A percentile compares a stretch with the other conserved stretches of the same genome.
These are phyloP conservation scores for Perca flavescens DNA, from an alignment of 2,113 vertebrate species.

Conservation along the genomic window DNA sequence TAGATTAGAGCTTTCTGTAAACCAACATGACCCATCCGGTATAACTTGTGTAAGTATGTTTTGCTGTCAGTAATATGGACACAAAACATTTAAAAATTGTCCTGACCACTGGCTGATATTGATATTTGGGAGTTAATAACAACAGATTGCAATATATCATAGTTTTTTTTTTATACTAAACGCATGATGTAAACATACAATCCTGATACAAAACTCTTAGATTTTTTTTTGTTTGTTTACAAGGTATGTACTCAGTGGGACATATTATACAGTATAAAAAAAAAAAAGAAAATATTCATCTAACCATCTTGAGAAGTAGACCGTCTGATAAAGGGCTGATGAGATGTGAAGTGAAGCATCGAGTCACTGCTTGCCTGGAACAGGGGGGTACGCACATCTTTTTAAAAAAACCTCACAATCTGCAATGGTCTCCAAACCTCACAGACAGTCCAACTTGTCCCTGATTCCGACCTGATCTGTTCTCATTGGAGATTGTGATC, in stretches of 20 bases:
- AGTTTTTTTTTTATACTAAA: background rate
- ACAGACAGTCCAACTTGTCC: background rate
- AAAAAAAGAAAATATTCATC: no score
- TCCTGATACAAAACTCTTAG: background rate
- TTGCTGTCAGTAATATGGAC: background rate
- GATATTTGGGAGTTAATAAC: background rate
- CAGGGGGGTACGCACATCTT: conserved; percentile 72
- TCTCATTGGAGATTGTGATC: conserved; percentile 76
- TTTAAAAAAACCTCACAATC: conserved; percentile 80
- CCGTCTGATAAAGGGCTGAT: background rate
- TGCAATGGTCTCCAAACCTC: conserved; percentile 65
- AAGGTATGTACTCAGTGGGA: background rate
- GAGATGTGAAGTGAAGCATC: background rate
- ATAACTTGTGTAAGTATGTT: background rate
- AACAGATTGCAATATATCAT: background rate
- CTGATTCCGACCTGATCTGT: conserved; percentile 8
- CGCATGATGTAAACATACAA: background rate
- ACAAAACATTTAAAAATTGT: background rate
- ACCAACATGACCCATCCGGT: background rate
- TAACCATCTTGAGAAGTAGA: background rate
- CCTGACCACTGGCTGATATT: background rate
- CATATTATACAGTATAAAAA: background rate
- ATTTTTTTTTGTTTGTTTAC: background rate
- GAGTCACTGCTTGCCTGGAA: conserved; percentile 45
- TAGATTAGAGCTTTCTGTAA: background rate